Evolutionary conservation across 2,797 vertebrate genomes (phyloP), one percentile per base, ranked within the genome.

Genomic region (Siniperca obscura): DNA sequence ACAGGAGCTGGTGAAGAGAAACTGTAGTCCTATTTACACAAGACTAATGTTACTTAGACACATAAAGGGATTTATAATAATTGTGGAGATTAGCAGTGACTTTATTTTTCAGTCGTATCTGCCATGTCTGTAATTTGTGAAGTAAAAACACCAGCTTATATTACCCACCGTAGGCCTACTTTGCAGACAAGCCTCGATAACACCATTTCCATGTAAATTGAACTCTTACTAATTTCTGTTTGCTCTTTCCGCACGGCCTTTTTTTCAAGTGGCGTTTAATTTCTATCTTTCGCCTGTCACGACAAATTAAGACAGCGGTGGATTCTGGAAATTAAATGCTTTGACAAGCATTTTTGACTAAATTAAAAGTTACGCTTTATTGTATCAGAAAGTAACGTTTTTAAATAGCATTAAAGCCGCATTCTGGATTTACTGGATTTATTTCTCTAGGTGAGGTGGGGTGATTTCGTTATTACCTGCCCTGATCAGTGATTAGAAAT

Each of bases 21-120:
- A 7, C 52, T 57, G n/a, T 60, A 74, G 57, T 66, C 44, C 40
- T 55, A 25, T 82, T 77, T 66, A 68, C 36, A 77, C n/a, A 25
- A 56, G 52, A 59, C 52, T 36, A 30, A 38, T 27, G 46, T 55
- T 42, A 77, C 56, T 38, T 16, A 6, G 81, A 78, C 17, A 67
- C 57, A 57, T 53, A 36, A 76, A 73, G 42, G 2, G 25, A 55
- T 76, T 70, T 46, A 17, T 22, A 71, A 34, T 77, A 42, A 66
- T 42, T 36, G 27, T 74, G 27, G 27, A 60, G 27, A 71, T 82
- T 67, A 65, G 55, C 53, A 13, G 38, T 30, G 44, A 53, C 42
- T 56, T 61, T 40, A 36, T n/a, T 77, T 74, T 42, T 62, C 7
- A 56, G 9, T 70, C 21, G 12, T 38, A 40, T 70, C 42, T 46